Evolutionary conservation across 2,888 invertebrate genomes (phyloP).

Genomic region (Drosophila rubida): DNA sequence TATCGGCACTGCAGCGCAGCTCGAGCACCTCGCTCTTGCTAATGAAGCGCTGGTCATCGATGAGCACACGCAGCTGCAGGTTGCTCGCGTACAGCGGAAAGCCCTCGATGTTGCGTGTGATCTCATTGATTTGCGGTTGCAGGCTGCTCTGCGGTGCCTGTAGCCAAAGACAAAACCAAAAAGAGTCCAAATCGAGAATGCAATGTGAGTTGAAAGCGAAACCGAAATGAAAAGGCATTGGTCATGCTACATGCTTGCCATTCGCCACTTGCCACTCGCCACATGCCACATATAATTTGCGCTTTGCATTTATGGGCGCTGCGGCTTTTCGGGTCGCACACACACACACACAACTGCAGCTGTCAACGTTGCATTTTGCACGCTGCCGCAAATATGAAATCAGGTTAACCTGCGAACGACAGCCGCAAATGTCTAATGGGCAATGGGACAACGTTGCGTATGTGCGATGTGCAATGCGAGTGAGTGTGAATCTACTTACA

Average conservation of each 20-base stretch:
- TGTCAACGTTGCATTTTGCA: constrained; percentile 23
- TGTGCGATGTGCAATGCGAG: constrained; percentile 32
- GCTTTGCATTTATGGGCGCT: constrained; percentile 41
- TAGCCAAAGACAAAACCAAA: constrained; percentile 45
- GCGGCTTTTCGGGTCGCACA: constrained; percentile 19
- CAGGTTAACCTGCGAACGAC: constrained; percentile 10
- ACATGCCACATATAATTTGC: constrained; percentile 41
- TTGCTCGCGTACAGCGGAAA: constrained; percentile 83
- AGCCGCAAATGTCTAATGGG: constrained; percentile 32
- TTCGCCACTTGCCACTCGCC: too few species aligned
- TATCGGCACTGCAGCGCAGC: constrained; percentile 83
- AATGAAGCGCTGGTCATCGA: constrained; percentile 84
- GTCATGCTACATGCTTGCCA: neutral
- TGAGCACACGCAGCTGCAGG: constrained; percentile 83
- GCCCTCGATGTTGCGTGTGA: constrained; percentile 83
- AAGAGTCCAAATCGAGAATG: neutral
- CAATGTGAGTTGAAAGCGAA: neutral
- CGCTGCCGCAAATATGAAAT: constrained; percentile 43
- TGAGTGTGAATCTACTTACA: constrained; percentile 72
- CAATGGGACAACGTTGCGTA: constrained; percentile 28
- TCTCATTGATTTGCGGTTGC: constrained; percentile 84
- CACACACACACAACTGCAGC: constrained; percentile 13
- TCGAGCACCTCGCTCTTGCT: constrained; percentile 82
- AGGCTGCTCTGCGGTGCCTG: constrained; percentile 82
- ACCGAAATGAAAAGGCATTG: constrained; percentile 6